These are phyloP conservation scores for Drosophila putrida DNA, from an alignment of 2,888 invertebrate genomes.

Conservation along the genomic window DNA sequence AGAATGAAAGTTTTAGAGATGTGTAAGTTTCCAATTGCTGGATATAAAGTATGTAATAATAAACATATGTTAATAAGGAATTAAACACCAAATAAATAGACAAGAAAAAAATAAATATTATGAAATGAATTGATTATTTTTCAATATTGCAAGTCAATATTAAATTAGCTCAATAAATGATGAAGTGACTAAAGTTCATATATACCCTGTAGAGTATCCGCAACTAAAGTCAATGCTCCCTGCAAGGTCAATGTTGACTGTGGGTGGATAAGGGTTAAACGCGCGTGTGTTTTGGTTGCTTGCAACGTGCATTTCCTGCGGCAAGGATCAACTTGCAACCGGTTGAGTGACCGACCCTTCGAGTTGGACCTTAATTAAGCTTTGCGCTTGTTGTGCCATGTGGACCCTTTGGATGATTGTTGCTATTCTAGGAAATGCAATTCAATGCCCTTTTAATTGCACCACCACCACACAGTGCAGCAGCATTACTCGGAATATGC, in stretches of 20 bases:
- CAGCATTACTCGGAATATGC: slow-evolving; percentile 3
- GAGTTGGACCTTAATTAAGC: slow-evolving; percentile 54
- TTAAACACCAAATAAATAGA: too few relatives aligned
- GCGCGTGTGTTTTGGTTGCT: slow-evolving; percentile 12
- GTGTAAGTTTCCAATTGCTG: too few relatives aligned
- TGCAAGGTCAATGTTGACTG: neutral
- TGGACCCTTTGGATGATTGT: slow-evolving; percentile 1
- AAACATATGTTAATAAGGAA: too few relatives aligned
- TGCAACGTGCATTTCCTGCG: slow-evolving; percentile 60
- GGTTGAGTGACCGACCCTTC: slow-evolving; percentile 34
- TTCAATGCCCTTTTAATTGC: slow-evolving; percentile 69
- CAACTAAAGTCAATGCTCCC: slow-evolving; percentile 7
- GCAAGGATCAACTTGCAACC: slow-evolving; percentile 37
- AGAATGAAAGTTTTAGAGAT: too few relatives aligned
- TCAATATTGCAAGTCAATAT: too few relatives aligned
- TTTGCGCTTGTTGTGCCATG: slow-evolving; percentile 43
- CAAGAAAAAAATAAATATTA: too few relatives aligned
- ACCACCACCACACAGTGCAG: neutral
- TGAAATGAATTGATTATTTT: too few relatives aligned
- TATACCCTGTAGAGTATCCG: neutral
- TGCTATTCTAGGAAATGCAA: slow-evolving; percentile 14
- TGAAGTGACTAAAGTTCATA: neutral
- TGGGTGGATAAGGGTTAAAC: neutral
- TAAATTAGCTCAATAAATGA: too few relatives aligned
- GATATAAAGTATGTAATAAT: too few relatives aligned